Evolutionary conservation across 2,113 vertebrate genomes (phyloP).

Genomic region (Percopsis transmontana): DNA sequence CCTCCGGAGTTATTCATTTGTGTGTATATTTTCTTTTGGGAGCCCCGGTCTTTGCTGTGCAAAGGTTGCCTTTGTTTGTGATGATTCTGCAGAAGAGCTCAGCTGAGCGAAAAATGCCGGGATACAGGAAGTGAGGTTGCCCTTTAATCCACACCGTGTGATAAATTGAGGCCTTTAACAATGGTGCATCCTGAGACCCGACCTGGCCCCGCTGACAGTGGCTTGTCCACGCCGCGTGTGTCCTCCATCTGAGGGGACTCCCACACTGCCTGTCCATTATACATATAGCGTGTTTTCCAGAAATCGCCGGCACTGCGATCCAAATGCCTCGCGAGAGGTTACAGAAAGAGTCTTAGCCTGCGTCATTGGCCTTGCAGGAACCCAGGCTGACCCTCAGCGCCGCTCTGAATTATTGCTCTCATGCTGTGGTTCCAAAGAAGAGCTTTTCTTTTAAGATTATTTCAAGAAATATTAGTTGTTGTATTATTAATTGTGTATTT

Average conservation of each 20-base stretch:
- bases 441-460: too few relatives aligned
- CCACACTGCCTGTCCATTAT: conserved; percentile 15
- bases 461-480: too few relatives aligned
- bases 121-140: conserved; percentile 81
- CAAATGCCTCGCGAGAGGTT: conserved; percentile 8
- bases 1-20: conserved; percentile 67
- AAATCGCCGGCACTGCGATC: conserved; percentile 7
- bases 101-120: conserved; percentile 79
- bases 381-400: not conserved
- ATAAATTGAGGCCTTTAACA: conserved; percentile 97
- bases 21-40: conserved; percentile 68
- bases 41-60: conserved; percentile 63
- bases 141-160: conserved; percentile 84
- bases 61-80: conserved; percentile 80
- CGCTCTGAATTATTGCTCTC: too few relatives aligned
- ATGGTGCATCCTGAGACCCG: conserved; percentile 88
- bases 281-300: conserved; percentile 12
- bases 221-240: conserved; percentile 70
- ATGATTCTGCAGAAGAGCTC: conserved; percentile 76
- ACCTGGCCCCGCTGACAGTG: conserved; percentile 81
- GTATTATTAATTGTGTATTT: too few relatives aligned
- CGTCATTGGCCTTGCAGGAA: conserved; percentile 7
- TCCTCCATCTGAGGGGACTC: conserved; percentile 51
- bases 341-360: not conserved
- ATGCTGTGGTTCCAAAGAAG: too few relatives aligned